These are phyloP conservation scores for Drosophila ogumai DNA, from an alignment of 1,140 invertebrate species.

Conservation along the genomic window DNA sequence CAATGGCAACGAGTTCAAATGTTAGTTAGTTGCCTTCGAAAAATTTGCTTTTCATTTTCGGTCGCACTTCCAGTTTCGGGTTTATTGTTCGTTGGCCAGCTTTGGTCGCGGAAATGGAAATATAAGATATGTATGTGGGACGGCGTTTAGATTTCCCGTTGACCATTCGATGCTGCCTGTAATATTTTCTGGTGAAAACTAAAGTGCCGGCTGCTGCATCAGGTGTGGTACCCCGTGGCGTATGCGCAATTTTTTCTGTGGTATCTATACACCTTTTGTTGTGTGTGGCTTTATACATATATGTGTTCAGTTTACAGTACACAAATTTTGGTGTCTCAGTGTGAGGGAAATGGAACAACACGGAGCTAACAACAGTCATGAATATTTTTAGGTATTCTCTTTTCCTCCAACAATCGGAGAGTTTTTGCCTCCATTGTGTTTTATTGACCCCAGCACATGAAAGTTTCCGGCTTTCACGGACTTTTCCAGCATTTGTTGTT, in stretches of 20 bases:
- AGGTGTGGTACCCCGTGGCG: conserved; percentile 33
- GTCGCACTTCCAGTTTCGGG: conserved; percentile 8
- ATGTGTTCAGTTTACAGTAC: conserved; percentile 10
- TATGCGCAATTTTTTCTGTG: conserved; percentile 29
- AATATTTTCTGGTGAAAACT: conserved; percentile 33
- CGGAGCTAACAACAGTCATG: conserved; percentile 41
- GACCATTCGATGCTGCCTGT: conserved; percentile 15
- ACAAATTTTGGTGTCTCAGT: conserved; percentile 54
- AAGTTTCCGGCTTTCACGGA: conserved; percentile 35
- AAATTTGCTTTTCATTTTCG: conserved; percentile 37
- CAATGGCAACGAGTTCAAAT: conserved; percentile 38
- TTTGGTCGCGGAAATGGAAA: conserved; percentile 52
- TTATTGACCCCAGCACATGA: conserved; percentile 49
- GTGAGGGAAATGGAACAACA: conserved; percentile 21
- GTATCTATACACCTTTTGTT: neutral
- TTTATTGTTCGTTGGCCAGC: conserved; percentile 9
- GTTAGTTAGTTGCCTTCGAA: conserved; percentile 39
- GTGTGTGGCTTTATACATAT: neutral
- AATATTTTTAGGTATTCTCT: conserved; percentile 42
- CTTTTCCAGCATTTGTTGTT: conserved; percentile 37
- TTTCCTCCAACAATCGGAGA: conserved; percentile 17
- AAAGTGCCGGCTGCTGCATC: conserved; percentile 25
- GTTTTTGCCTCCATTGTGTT: conserved; percentile 48
- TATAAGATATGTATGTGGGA: conserved; percentile 31
- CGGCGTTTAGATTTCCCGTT: conserved; percentile 36